A percentile compares a stretch with the other conserved stretches of the same genome.
phyloP scores from a whole-genome alignment of 2,113 vertebrate genomes.

The Helogale parvula region DNA sequence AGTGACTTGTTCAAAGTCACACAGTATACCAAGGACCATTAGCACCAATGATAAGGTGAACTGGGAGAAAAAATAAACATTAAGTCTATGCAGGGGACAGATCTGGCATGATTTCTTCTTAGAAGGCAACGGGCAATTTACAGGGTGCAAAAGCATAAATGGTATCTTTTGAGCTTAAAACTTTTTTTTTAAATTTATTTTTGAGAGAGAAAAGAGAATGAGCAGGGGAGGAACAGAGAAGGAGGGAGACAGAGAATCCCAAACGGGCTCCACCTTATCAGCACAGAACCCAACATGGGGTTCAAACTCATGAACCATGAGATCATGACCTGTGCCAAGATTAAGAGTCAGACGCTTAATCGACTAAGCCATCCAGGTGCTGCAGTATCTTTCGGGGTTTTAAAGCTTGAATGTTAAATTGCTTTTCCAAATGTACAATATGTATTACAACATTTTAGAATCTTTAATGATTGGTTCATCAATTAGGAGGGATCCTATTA shows the following conservation, averaged over 20 bases:
- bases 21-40: background rate
- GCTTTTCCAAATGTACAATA: slow-evolving; percentile 42
- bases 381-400: background rate
- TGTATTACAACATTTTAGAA: slow-evolving; percentile 38
- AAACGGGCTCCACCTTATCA: too few species aligned
- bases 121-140: background rate
- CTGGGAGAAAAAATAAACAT: background rate
- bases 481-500: slow-evolving; percentile 51
- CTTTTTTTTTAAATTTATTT: too few species aligned
- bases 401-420: slow-evolving; percentile 9
- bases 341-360: too few species aligned
- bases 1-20: background rate
- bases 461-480: slow-evolving; percentile 34
- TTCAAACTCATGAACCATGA: too few species aligned
- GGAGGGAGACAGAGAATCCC: too few species aligned
- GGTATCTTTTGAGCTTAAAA: background rate
- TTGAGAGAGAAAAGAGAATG: too few species aligned
- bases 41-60: background rate
- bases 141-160: background rate
- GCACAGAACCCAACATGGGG: too few species aligned
- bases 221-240: too few species aligned
- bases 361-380: too few species aligned
- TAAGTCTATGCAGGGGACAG: background rate
- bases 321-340: too few species aligned
- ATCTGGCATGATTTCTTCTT: background rate